Evolutionary conservation across 2,797 vertebrate species (phyloP), one percentile per base, ranked within the genome.

Genomic region (Fundulus diaphanus): DNA sequence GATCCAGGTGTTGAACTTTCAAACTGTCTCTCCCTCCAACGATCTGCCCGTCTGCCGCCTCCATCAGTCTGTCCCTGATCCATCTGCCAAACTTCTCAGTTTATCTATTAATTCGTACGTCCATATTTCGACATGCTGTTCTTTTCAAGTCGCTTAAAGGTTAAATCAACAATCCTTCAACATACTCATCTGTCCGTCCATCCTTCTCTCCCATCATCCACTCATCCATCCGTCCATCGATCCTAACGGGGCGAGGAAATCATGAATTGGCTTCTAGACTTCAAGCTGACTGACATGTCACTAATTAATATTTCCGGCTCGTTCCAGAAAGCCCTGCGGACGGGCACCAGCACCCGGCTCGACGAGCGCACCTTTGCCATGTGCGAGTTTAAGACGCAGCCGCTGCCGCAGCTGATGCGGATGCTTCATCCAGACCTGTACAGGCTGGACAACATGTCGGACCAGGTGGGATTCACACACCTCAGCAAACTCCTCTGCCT

Each of bases 381-480:
- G 98, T 99, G 98, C 48, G 97, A 99, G 93, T 97, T 99, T 75
- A 99, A 99, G 95, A 96, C 94, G 80, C 97, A 97, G 90, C 98
- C 98, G 1, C 94, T 99, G 71, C 93, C 95, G 92, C 96, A 98
- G 82, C 92, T 98, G 68, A 98, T 99, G 96, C 95, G 94, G 18
- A 96, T 97, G 94, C 94, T 99, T 80, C 96, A 99, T 84, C 97
- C 98, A 1, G 97, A 97, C 88, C 92, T 99, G 71, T 99, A 99
- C 92, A 94, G 97, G 72, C 94, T 99, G 92, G 98, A 99, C 94
- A 95, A 93, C 90, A 83, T 99, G 85, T 95, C 95, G 22, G 96
- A 98, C 87, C 97, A 99, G 97, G 98, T 99, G 92, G 48, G 78
- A 51, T 3, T 7, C 16, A 13, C 16, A 12, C 44, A 11, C 44